Conservation (phyloP, 2,797 vertebrate species). For the Paedocypris micromegethes region DNA sequence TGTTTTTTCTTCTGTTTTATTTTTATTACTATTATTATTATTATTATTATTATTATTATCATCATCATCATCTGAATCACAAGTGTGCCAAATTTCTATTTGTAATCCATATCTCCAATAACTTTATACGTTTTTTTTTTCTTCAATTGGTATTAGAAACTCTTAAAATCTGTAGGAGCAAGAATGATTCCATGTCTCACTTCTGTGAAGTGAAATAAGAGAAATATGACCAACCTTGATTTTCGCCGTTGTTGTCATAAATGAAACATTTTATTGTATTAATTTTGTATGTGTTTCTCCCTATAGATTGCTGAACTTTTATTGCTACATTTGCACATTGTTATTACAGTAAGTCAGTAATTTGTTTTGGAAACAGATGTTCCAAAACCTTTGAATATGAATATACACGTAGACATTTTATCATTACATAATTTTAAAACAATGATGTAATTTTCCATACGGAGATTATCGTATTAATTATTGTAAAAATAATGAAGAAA, state of each 20-base stretch:
- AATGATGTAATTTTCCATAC: no score
- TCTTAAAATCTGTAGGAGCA: background rate
- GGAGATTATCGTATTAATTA: no score
- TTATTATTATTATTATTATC: no score
- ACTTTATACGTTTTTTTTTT: constrained; percentile 6
- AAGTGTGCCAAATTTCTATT: constrained; percentile 11
- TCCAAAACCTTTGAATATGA: constrained; percentile 4
- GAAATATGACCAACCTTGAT: constrained; percentile 16
- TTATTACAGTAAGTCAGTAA: constrained; percentile 30
- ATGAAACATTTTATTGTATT: constrained; percentile 27
- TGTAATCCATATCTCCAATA: constrained; percentile 7
- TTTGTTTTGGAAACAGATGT: constrained; percentile 5
- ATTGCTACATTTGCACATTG: constrained; percentile 36
- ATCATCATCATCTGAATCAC: no score
- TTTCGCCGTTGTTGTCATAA: constrained; percentile 19
- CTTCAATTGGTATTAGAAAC: constrained; percentile 3
- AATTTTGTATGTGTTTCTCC: constrained; percentile 6
- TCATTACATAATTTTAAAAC: no score
- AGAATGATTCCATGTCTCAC: constrained; percentile 33
- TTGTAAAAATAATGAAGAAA: background rate
- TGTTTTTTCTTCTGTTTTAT: constrained; percentile 1
- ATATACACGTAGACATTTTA: background rate
- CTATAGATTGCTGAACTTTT: constrained; percentile 15
- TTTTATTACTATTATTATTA: background rate
- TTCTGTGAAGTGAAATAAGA: constrained; percentile 36